Evolutionary conservation across 2,888 invertebrate species (phyloP).

Genomic region (Drosophila kuntzei): DNA sequence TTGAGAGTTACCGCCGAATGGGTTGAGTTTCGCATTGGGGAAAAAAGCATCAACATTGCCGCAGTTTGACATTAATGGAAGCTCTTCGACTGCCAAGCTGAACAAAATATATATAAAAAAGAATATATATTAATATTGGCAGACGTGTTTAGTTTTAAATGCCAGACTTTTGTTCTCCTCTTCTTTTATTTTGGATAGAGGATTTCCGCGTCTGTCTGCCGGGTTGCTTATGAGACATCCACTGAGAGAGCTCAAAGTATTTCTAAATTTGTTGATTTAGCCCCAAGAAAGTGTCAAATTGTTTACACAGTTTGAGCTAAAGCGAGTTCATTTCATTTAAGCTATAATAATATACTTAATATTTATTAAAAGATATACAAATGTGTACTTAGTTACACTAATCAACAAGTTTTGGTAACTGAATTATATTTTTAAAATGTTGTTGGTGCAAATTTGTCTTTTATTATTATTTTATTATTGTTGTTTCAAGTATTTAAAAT

Average conservation of each 20-base stretch:
- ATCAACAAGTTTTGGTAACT: background rate
- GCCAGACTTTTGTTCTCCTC: slow-evolving; percentile 19
- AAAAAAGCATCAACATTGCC: slow-evolving; percentile 27
- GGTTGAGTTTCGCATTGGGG: slow-evolving; percentile 16
- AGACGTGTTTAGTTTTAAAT: slow-evolving; percentile 60
- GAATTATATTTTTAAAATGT: background rate
- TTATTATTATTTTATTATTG: no score
- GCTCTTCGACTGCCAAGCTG: slow-evolving; percentile 21
- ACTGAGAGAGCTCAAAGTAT: slow-evolving; percentile 11
- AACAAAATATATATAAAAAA: slow-evolving; percentile 18
- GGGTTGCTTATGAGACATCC: slow-evolving; percentile 9
- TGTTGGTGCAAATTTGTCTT: no score
- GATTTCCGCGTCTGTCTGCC: slow-evolving; percentile 13
- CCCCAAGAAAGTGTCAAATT: slow-evolving; percentile 17
- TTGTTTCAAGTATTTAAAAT: no score
- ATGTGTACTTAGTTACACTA: background rate
- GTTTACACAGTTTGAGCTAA: slow-evolving; percentile 27
- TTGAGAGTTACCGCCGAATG: slow-evolving; percentile 22
- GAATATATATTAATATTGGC: slow-evolving; percentile 62
- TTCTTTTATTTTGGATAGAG: background rate
- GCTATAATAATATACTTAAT: background rate
- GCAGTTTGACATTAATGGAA: slow-evolving; percentile 64
- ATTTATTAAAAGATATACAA: background rate
- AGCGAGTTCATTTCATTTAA: background rate
- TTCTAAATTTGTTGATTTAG: slow-evolving; percentile 21